Evolutionary conservation across 2,888 invertebrate genomes (phyloP), one percentile per base, ranked within the genome.

Genomic region (Hoplodrina ambigua): DNA sequence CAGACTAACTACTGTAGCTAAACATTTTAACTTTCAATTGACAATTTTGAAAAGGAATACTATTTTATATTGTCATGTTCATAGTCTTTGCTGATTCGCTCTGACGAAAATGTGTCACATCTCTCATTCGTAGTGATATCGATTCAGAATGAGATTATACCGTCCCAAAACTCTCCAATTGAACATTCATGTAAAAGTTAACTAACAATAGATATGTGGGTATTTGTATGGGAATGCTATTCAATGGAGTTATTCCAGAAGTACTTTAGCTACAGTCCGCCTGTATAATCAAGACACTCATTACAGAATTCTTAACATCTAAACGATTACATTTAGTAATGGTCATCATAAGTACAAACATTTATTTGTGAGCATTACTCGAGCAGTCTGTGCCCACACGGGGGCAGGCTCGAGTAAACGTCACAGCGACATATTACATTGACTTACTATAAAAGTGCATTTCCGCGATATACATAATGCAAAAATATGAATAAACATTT

Each of bases 1-100:
- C 89, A 87, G 85, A 90, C 90, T 83, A 83, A 87, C 84, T 86
- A 88, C 90, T 91, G 92, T 90, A 92, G 91, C 92, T 89, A 88
- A 88, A 84, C 64, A 64, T 61, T 64, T 63, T 72, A 66, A 77
- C 56, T 59, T 69, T 63, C 69, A 84, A 75, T 72, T 76, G 85
- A 72, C 80, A 82, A 71, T 75, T 69, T 73, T 61, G 62, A 55
- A 65, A 73, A 67, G 54, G 63, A 69, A 72, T 65, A 58, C 61
- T 63, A 53, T 64, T 62, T 69, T 60, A 68, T 80, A 82, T 68
- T 75, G 70, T 75, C 75, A 49, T 49, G 25, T 50, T 25, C 49
- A 58, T 20, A 80, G 75, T 73, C 74, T 68, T 71, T 52, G 60
- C 60, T 49, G 65, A 78, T 82, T 57, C 63, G 54, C 78, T 78